phyloP scores from a whole-genome alignment of 2,113 vertebrate genomes.

The Chloropsis hardwickii region DNA sequence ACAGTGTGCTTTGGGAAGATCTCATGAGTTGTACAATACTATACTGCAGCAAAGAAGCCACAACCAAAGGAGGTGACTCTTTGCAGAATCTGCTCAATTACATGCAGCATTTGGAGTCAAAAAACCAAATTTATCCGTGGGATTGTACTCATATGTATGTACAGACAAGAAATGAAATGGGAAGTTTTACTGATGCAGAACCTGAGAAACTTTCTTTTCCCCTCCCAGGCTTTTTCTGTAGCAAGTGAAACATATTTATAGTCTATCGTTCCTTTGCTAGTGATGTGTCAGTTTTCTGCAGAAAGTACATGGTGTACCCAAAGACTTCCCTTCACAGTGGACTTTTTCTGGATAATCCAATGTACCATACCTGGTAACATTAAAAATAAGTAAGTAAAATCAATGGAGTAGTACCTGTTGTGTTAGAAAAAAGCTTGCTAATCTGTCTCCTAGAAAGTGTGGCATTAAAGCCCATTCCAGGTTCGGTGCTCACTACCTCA shows the following conservation, averaged over 20 bases:
- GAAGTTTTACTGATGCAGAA: neutral
- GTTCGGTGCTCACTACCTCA: neutral
- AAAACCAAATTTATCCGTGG: neutral
- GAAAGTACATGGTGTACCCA: rapidly evolving
- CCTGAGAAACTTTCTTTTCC: neutral
- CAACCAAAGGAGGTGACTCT: neutral
- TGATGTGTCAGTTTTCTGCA: neutral
- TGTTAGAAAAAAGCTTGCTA: neutral
- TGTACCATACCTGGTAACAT: neutral
- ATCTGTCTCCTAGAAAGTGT: neutral
- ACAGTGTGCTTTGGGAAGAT: neutral
- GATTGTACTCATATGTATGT: neutral
- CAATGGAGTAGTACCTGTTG: neutral
- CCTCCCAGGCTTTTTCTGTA: neutral
- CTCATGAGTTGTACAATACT: neutral
- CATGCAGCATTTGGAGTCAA: neutral
- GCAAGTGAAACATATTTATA: neutral
- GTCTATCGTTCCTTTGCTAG: neutral
- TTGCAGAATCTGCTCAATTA: neutral
- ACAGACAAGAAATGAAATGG: neutral
- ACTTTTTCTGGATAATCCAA: neutral
- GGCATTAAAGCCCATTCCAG: neutral
- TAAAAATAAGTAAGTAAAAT: neutral
- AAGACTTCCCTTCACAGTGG: neutral
- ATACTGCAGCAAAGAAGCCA: neutral